Percentiles rank a stretch among this genome's conserved stretches.
Evolutionary conservation across 1,140 invertebrate species (phyloP).

Genomic region (Drosophila kurseongensis): DNA sequence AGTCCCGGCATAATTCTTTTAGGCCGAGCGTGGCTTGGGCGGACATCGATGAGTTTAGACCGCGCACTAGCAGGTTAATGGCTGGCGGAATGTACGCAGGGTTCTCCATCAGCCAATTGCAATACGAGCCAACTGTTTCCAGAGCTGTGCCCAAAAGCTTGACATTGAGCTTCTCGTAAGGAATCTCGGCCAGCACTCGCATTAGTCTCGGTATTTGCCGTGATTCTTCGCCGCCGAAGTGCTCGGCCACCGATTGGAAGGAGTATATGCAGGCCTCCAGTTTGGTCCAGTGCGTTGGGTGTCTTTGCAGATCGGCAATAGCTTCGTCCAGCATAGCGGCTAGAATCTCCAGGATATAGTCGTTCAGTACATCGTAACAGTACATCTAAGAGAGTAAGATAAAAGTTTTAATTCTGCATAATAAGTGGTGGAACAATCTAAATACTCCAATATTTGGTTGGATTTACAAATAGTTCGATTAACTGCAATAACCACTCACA

Average conservation of each 20-base stretch:
- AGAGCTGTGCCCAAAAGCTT: constrained; percentile 89
- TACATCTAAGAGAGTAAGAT: constrained; percentile 87
- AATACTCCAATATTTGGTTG: no score
- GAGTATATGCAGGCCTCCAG: constrained; percentile 92
- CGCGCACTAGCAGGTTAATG: constrained; percentile 88
- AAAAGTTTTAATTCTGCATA: neutral
- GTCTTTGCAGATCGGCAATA: constrained; percentile 84
- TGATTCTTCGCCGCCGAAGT: constrained; percentile 88
- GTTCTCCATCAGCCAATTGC: constrained; percentile 92
- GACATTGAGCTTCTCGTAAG: constrained; percentile 87
- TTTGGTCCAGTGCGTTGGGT: constrained; percentile 84
- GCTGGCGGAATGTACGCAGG: constrained; percentile 86
- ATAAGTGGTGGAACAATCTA: no score
- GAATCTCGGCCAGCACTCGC: constrained; percentile 88
- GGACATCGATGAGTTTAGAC: constrained; percentile 89
- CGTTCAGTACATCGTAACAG: constrained; percentile 91
- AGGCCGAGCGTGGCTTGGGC: constrained; percentile 93
- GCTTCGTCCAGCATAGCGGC: constrained; percentile 86
- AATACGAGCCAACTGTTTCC: constrained; percentile 91
- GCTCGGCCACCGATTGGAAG: constrained; percentile 92
- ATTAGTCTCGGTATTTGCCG: constrained; percentile 88
- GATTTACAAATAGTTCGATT: neutral
- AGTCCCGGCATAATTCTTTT: constrained; percentile 93
- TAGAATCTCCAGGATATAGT: constrained; percentile 89
- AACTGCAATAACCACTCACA: constrained; percentile 84